Evolutionary conservation across 2,797 vertebrate species (phyloP).

Genomic region (Neopelma chrysocephalum): DNA sequence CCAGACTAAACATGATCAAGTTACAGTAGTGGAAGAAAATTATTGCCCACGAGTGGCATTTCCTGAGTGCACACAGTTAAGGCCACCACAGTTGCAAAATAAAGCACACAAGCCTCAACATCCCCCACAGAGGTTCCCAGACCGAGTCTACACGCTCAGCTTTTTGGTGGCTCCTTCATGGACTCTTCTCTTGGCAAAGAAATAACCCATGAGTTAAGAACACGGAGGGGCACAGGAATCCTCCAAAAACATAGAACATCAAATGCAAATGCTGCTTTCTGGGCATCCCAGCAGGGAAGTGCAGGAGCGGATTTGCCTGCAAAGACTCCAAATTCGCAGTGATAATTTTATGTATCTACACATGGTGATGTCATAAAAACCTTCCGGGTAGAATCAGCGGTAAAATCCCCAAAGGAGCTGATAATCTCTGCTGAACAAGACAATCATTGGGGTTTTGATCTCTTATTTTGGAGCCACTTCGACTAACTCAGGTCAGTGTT

Average conservation of each 20-base stretch:
- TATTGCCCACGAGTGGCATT: background rate
- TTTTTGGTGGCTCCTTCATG: background rate
- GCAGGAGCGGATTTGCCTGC: background rate
- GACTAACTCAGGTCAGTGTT: background rate
- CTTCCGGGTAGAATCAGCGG: background rate
- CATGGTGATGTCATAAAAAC: background rate
- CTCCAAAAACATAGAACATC: background rate
- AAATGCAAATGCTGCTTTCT: background rate
- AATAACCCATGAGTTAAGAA: background rate
- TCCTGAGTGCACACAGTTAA: background rate
- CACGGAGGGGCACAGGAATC: rapidly evolving
- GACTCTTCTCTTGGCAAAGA: background rate
- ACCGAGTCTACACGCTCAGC: background rate
- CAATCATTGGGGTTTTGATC: background rate
- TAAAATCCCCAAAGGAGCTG: background rate
- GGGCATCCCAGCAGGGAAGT: background rate
- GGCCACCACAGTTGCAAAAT: background rate
- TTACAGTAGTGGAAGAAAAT: background rate
- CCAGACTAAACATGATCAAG: background rate
- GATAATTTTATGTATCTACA: background rate
- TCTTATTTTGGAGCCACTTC: background rate
- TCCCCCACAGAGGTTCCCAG: background rate
- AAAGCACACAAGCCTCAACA: background rate
- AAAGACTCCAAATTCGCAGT: background rate
- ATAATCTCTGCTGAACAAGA: background rate